These are phyloP conservation scores for Agonopterix arenella DNA, from an alignment of 2,888 invertebrate genomes.

Conservation along the genomic window DNA sequence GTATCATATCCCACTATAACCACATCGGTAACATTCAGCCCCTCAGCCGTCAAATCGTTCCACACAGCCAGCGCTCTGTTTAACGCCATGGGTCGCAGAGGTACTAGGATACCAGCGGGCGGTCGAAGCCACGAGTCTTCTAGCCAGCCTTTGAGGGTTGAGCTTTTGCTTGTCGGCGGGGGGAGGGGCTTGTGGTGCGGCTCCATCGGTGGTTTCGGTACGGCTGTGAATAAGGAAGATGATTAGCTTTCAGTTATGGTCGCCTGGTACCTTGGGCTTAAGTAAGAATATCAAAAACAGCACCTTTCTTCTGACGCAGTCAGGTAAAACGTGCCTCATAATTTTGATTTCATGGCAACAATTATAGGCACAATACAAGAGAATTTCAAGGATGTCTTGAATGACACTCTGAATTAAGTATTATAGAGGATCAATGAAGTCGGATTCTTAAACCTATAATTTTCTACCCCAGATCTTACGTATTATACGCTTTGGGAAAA, in stretches of 20 bases:
- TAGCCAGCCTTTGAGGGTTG: constrained; percentile 54
- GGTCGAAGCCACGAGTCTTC: constrained; percentile 65
- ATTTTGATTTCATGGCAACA: too few species aligned
- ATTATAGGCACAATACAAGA: too few species aligned
- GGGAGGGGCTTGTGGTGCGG: constrained; percentile 19
- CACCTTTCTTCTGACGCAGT: too few species aligned
- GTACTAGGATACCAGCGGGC: constrained; percentile 63
- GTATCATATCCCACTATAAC: constrained; percentile 66
- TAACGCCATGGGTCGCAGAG: constrained; percentile 52
- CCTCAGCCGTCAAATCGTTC: constrained; percentile 49
- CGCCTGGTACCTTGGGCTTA: constrained; percentile 3
- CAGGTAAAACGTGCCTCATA: too few species aligned
- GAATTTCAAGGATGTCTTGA: too few species aligned
- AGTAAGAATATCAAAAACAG: background rate
- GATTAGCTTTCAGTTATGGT: constrained; percentile 1
- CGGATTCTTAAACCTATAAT: too few species aligned
- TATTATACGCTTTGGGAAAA: too few species aligned
- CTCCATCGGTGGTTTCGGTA: constrained; percentile 11
- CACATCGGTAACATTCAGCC: constrained; percentile 53
- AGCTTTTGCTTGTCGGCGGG: constrained; percentile 34
- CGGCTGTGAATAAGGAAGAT: constrained; percentile 26
- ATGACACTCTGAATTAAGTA: too few species aligned
- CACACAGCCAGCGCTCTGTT: constrained; percentile 58
- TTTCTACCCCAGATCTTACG: too few species aligned
- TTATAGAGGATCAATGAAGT: too few species aligned